These are phyloP conservation scores for Teleogryllus occipitalis DNA, from an alignment of 1,140 invertebrate species.

Conservation along the genomic window DNA sequence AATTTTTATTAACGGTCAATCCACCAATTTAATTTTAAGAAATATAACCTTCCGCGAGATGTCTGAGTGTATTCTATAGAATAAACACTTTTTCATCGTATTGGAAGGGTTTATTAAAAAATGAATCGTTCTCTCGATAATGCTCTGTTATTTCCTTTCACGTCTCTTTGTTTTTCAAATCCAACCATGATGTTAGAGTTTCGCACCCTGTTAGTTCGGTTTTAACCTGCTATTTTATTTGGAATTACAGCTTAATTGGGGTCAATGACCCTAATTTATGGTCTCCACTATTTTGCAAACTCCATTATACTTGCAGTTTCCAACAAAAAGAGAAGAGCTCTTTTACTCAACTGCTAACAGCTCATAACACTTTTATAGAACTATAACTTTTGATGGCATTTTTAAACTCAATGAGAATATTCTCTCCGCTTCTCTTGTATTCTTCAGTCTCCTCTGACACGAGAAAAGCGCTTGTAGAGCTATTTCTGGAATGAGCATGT, in stretches of 20 bases:
- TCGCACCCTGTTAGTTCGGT: not conserved
- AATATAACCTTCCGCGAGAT: too few relatives aligned
- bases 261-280: not conserved
- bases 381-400: constrained; percentile 5
- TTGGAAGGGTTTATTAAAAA: too few relatives aligned
- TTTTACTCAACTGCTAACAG: not conserved
- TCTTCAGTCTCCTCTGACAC: not conserved
- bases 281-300: not conserved
- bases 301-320: not conserved
- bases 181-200: not conserved
- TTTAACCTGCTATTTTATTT: not conserved
- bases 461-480: not conserved
- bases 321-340: not conserved
- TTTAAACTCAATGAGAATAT: not conserved
- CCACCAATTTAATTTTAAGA: too few relatives aligned
- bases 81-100: too few relatives aligned
- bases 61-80: too few relatives aligned
- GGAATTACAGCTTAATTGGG: not conserved
- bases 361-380: not conserved
- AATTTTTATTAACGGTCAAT: too few relatives aligned
- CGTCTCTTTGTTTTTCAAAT: not conserved
- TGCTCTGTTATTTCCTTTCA: not conserved
- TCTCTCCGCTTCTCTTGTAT: not conserved
- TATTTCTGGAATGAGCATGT: not conserved
- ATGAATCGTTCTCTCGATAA: too few relatives aligned